Base-by-base conservation (phyloP, 1,140 invertebrate species). In the Microplitis mediator region DNA sequence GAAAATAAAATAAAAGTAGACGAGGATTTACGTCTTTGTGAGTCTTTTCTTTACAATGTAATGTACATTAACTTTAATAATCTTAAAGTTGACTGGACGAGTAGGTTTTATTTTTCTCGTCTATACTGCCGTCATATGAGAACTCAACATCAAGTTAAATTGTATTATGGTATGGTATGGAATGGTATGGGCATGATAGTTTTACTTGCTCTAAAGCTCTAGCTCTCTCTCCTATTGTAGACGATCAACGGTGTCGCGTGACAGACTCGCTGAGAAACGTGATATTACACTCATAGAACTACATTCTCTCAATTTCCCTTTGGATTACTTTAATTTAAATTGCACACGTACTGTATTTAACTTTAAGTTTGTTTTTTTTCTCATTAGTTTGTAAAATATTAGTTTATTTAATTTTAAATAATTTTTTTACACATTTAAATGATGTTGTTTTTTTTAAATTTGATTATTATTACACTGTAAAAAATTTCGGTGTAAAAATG, bases 171-270 rank as follows among this genome's bases (percentile, higher is more conserved):
- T 45, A 45, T 45, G 8, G 39, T 3, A 45, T 45, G 8, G 39
- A 6, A 60, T 60, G 31, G 8, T 31, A 60, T 60, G 31, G n/a
- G 23, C 11, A 32, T 62, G 31, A 5, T 67, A 67, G n/a, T 8
- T n/a, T 14, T 23, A 50, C n/a, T 52, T 4, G 65, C 50, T 67
- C 50, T 54, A 9, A 31, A 32, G 9, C 58, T 16, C 16, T 31
- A 8, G 51, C 54, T 39, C 35, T 68, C 35, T 66, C 52, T 68
- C 31, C 35, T 58, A 58, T 68, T 58, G 66, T 68, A 58, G 54
- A 60, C 66, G 65, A 67, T 68, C 54, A 45, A 34, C 66, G 52
- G 51, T 68, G 66, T 68, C 66, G 66, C 54, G 54, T 68, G 66
- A 68, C 66, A 68, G 64, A 32, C 45, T 45, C 6, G 39, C 39